Evolutionary conservation across 2,797 vertebrate species (phyloP).

Genomic region (Xenopus petersii): DNA sequence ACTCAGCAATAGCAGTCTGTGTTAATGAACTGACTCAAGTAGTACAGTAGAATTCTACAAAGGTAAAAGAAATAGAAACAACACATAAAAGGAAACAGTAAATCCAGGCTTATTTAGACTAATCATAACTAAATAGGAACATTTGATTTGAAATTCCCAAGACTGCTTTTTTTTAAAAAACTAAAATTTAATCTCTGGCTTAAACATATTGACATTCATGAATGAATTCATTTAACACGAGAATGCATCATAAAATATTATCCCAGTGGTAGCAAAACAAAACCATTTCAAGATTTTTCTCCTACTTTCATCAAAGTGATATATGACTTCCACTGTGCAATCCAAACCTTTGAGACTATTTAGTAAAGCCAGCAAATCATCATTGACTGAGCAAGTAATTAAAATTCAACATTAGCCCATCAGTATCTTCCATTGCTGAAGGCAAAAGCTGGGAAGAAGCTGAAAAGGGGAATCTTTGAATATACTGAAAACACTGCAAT

Average conservation of each 20-base stretch:
- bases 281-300: conserved; percentile 22
- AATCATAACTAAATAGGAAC: conserved; percentile 52
- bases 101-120: conserved; percentile 56
- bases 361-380: conserved; percentile 43
- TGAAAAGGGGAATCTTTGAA: conserved; percentile 15
- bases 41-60: neutral
- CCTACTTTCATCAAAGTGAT: conserved; percentile 40
- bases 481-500: conserved; percentile 16
- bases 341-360: conserved; percentile 19
- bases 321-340: conserved; percentile 3
- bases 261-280: conserved; percentile 19
- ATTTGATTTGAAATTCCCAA: conserved; percentile 50
- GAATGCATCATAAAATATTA: conserved; percentile 31
- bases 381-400: conserved; percentile 38
- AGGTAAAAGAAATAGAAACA: conserved; percentile 29
- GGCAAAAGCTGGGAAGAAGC: conserved; percentile 15
- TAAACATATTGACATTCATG: conserved; percentile 33
- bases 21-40: conserved; percentile 43
- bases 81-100: conserved; percentile 19
- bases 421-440: conserved; percentile 25
- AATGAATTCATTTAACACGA: conserved; percentile 33
- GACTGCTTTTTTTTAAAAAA: neutral
- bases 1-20: neutral
- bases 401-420: conserved; percentile 46
- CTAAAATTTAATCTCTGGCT: conserved; percentile 34